A percentile compares a stretch with the other conserved stretches of the same genome.
Conservation (phyloP, 2,888 invertebrate genomes). For the Stenoptilia bipunctidactyla region DNA sequence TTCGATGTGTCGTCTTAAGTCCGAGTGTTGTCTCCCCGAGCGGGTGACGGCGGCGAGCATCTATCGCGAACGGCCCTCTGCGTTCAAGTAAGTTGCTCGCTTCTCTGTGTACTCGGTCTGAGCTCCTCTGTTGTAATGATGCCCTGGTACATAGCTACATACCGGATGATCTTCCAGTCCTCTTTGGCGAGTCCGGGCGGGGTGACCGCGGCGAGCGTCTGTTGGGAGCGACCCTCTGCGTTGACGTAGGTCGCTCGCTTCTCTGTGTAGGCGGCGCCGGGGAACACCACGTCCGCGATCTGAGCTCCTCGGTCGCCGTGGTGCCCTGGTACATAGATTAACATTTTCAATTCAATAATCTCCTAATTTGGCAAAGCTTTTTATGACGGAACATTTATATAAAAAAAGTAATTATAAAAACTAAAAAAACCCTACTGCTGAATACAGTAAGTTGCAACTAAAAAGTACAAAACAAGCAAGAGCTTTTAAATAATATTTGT, state of each 20-base stretch:
- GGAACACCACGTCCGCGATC: constrained; percentile 93
- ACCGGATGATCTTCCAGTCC: constrained; percentile 96
- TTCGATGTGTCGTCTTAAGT: too few species aligned
- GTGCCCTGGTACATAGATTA: constrained; percentile 75
- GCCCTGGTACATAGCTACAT: too few species aligned
- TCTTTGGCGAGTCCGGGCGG: constrained; percentile 95
- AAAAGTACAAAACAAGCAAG: too few species aligned
- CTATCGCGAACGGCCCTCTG: not conserved
- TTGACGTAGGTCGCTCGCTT: constrained; percentile 98
- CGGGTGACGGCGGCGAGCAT: not conserved
- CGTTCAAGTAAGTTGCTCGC: not conserved
- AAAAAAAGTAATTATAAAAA: too few species aligned
- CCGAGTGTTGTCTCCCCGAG: not conserved
- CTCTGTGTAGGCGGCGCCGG: constrained; percentile 98
- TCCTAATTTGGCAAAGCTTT: too few species aligned
- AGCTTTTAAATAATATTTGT: too few species aligned
- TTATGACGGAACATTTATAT: too few species aligned
- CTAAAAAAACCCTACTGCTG: too few species aligned
- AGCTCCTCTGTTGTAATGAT: too few species aligned
- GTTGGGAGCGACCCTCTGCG: constrained; percentile 96
- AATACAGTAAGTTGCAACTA: too few species aligned
- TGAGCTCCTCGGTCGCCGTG: constrained; percentile 96
- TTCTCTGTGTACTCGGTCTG: too few species aligned
- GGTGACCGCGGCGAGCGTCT: constrained; percentile 87
- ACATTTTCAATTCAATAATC: too few species aligned